Conservation (phyloP, 1,140 invertebrate genomes). For the Gryon sp. region DNA sequence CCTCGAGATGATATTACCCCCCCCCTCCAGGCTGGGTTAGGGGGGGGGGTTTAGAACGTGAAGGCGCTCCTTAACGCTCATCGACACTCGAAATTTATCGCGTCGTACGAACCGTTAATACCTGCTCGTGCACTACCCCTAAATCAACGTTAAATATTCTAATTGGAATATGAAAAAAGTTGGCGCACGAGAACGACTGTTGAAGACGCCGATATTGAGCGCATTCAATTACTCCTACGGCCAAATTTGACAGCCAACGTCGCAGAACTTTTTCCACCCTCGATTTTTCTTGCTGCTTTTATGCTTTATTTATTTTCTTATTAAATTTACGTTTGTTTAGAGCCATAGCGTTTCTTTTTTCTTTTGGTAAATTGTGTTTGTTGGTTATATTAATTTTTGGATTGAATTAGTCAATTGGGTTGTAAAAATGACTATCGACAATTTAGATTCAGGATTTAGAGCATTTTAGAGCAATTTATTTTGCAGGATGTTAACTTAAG, state of each 20-base stretch:
- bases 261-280: conserved; percentile 10
- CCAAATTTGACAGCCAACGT: conserved; percentile 46
- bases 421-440: too few species aligned
- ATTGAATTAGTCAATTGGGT: too few species aligned
- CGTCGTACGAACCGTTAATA: conserved; percentile 77
- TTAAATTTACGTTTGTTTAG: too few species aligned
- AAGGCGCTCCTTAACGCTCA: conserved; percentile 64
- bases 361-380: too few species aligned
- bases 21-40: too few species aligned
- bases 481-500: too few species aligned
- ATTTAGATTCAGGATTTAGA: too few species aligned
- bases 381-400: too few species aligned
- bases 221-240: conserved; percentile 47
- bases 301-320: too few species aligned
- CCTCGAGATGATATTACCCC: conserved; percentile 35
- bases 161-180: conserved; percentile 81
- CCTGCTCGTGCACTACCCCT: conserved; percentile 70
- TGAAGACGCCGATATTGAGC: conserved; percentile 54
- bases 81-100: conserved; percentile 78
- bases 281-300: background rate
- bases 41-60: too few species aligned
- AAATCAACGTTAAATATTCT: conserved; percentile 80
- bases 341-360: too few species aligned
- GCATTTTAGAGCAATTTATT: too few species aligned
- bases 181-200: conserved; percentile 65